Evolutionary conservation across 2,888 invertebrate genomes (phyloP).

Genomic region (Trachelus tabidus): DNA sequence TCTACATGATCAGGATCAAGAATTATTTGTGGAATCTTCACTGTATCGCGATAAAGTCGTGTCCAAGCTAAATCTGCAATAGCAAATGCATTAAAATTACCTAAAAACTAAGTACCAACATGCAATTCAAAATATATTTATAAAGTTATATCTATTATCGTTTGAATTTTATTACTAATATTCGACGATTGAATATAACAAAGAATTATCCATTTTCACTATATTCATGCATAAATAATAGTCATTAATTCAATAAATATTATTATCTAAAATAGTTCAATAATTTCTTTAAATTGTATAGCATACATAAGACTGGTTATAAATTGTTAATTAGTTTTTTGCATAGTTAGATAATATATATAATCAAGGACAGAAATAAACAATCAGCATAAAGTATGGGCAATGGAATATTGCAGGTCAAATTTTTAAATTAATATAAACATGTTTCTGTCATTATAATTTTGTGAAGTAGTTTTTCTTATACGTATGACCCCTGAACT

Average conservation of each 20-base stretch:
- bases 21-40: slow-evolving; percentile 38
- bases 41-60: slow-evolving; percentile 41
- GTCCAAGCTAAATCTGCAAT: not conserved
- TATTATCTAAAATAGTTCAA: not conserved
- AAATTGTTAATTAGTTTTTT: not conserved
- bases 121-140: not conserved
- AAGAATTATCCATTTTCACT: not conserved
- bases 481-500: not conserved
- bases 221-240: no score
- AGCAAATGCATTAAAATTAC: not conserved
- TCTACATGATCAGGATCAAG: slow-evolving; percentile 40
- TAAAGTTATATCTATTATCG: no score
- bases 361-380: not conserved
- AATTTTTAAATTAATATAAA: not conserved
- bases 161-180: no score
- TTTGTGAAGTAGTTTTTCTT: slow-evolving; percentile 32
- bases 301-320: not conserved
- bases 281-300: not conserved
- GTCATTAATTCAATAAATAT: not conserved
- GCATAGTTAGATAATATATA: not conserved
- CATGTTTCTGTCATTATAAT: slow-evolving; percentile 39
- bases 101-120: not conserved
- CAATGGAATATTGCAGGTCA: not conserved
- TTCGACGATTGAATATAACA: not conserved
- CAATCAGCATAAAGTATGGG: not conserved